These are phyloP conservation scores for Platanista minor DNA, from an alignment of 2,113 vertebrate genomes.

Conservation along the genomic window DNA sequence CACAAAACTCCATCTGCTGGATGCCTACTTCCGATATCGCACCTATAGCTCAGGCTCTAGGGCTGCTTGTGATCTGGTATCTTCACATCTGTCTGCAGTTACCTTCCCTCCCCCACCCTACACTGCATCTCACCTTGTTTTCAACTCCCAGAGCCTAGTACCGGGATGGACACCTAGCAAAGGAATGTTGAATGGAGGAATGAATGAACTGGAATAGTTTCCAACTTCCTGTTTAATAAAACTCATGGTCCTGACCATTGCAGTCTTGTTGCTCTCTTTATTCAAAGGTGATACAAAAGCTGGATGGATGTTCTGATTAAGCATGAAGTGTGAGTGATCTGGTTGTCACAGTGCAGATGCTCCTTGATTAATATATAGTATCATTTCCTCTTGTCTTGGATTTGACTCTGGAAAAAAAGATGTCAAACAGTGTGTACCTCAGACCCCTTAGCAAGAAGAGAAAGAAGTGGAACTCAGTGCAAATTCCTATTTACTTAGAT, in stretches of 20 bases:
- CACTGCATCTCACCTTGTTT: background rate
- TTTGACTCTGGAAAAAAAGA: background rate
- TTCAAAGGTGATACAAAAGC: background rate
- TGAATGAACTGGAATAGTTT: background rate
- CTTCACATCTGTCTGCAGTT: background rate
- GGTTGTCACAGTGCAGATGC: background rate
- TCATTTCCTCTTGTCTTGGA: background rate
- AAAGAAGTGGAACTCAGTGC: background rate
- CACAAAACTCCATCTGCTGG: background rate
- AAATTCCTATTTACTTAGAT: background rate
- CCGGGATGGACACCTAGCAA: background rate
- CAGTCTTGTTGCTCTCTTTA: background rate
- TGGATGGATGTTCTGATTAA: background rate
- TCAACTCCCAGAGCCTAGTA: background rate
- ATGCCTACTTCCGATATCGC: rapidly evolving
- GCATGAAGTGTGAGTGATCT: background rate
- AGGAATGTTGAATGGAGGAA: background rate
- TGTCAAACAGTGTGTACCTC: background rate
- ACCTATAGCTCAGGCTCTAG: background rate
- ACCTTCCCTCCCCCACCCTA: background rate
- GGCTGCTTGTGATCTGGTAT: background rate
- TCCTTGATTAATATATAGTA: background rate
- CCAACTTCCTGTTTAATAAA: background rate
- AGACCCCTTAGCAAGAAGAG: background rate
- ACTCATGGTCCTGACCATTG: background rate